These are phyloP conservation scores for Plumapathes pennacea DNA, from an alignment of 92 coral and sea anemone species.

Conservation along the genomic window DNA sequence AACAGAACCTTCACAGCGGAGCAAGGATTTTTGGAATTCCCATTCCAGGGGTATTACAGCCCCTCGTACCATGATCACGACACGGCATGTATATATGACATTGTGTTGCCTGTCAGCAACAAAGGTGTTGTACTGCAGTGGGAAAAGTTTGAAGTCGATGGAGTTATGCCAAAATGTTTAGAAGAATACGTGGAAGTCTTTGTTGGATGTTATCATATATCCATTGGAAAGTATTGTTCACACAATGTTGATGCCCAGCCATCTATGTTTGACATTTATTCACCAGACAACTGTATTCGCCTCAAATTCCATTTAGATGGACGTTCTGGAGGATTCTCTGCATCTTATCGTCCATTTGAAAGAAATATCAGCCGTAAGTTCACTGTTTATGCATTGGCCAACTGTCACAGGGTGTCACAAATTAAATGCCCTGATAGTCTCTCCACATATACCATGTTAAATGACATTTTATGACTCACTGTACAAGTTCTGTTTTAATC, in stretches of 20 bases:
- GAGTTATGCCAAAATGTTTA: slow-evolving; percentile 57
- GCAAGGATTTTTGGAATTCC: slow-evolving; percentile 3
- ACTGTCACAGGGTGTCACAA: too few relatives aligned
- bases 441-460: too few relatives aligned
- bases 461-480: too few relatives aligned
- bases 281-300: slow-evolving; percentile 54
- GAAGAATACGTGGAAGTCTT: slow-evolving; percentile 64
- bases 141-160: slow-evolving; percentile 53
- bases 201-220: slow-evolving; percentile 51
- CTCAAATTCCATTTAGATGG: slow-evolving; percentile 53
- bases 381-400: too few relatives aligned
- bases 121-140: slow-evolving; percentile 37
- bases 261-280: slow-evolving; percentile 51
- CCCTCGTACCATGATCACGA: slow-evolving; percentile 15
- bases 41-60: not conserved
- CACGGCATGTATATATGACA: slow-evolving; percentile 50
- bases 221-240: slow-evolving; percentile 69
- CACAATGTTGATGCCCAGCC: slow-evolving; percentile 36
- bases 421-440: too few relatives aligned
- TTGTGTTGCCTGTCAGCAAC: slow-evolving; percentile 10
- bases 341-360: not conserved
- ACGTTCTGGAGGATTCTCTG: slow-evolving; percentile 61
- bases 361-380: slow-evolving; percentile 5
- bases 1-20: not conserved
- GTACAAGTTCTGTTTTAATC: too few relatives aligned